phyloP scores from a whole-genome alignment of 2,113 vertebrate genomes.

The Menidia beryllina region DNA sequence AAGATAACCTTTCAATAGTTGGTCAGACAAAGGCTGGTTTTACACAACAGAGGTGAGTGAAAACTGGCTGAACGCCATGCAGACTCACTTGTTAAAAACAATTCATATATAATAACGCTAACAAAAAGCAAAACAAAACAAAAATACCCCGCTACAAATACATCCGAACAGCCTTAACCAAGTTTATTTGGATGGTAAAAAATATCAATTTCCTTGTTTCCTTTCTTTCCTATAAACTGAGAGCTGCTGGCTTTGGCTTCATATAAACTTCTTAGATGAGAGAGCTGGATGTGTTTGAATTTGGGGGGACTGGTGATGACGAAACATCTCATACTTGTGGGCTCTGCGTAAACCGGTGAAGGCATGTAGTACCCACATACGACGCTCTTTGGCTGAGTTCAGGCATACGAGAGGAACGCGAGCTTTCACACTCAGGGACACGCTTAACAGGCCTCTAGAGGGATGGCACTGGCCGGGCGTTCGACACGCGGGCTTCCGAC shows the following conservation, averaged over 20 bases:
- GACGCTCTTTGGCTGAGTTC: slow-evolving; percentile 75
- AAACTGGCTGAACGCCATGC: background rate
- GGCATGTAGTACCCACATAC: slow-evolving; percentile 29
- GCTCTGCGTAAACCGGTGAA: slow-evolving; percentile 36
- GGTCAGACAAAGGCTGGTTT: background rate
- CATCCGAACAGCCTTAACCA: slow-evolving; percentile 1
- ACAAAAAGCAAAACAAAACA: background rate
- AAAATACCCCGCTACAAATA: background rate
- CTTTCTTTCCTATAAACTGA: slow-evolving; percentile 3
- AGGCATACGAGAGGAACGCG: slow-evolving; percentile 35
- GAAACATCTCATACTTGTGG: slow-evolving; percentile 15
- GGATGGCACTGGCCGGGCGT: slow-evolving; percentile 55
- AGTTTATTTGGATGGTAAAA: background rate
- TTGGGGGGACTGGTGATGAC: too few species aligned
- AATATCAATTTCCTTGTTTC: background rate
- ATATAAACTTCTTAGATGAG: background rate
- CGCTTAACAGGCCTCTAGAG: slow-evolving; percentile 36
- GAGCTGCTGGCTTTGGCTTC: background rate
- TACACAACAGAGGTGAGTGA: background rate
- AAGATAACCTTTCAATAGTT: background rate
- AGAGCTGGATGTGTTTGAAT: background rate
- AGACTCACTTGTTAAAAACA: background rate
- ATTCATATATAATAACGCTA: background rate
- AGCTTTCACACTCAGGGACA: slow-evolving; percentile 22
- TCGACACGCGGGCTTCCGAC: slow-evolving; percentile 24